Percentiles rank a stretch among this genome's conserved stretches.
Evolutionary conservation across 2,797 vertebrate species (phyloP).

Genomic region (Atherinosoma microstoma): DNA sequence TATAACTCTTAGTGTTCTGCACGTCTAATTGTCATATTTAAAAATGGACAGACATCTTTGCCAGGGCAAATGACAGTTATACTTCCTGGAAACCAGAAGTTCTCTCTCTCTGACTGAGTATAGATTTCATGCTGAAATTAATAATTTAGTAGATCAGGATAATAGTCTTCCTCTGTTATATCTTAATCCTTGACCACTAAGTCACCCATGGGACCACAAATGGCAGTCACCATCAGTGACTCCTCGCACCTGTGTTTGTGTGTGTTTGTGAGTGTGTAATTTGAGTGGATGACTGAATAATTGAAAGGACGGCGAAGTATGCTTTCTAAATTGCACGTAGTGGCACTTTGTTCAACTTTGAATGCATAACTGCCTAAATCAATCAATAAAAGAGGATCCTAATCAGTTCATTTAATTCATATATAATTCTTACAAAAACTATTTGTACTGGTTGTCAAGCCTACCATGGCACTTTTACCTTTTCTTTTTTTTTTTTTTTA

Average conservation of each 20-base stretch:
- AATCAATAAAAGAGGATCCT: not conserved
- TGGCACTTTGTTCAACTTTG: slow-evolving; percentile 26
- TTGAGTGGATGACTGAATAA: slow-evolving; percentile 47
- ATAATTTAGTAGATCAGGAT: slow-evolving; percentile 71
- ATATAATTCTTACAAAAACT: too few species aligned
- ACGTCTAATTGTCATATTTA: slow-evolving; percentile 1
- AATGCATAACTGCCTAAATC: not conserved
- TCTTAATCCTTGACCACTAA: slow-evolving; percentile 65
- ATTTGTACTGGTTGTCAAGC: too few species aligned
- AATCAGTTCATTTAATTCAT: not conserved
- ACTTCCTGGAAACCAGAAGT: slow-evolving; percentile 33
- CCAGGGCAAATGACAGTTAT: slow-evolving; percentile 12
- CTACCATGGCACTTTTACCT: too few species aligned
- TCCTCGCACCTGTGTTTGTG: slow-evolving; percentile 29
- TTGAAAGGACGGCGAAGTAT: slow-evolving; percentile 51
- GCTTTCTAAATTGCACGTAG: slow-evolving; percentile 51
- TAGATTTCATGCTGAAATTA: slow-evolving; percentile 62
- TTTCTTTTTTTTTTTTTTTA: too few species aligned
- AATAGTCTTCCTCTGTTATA: slow-evolving; percentile 68
- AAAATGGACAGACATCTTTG: slow-evolving; percentile 10
- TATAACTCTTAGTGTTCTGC: slow-evolving; percentile 3
- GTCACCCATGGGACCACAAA: slow-evolving; percentile 52
- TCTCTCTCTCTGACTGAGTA: slow-evolving; percentile 25
- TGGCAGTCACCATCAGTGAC: slow-evolving; percentile 58
- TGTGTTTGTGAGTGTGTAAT: slow-evolving; percentile 15